Percentiles rank a stretch among this genome's conserved stretches.
Conservation (phyloP, 2,113 vertebrate species). For the Tretioscincus oriximinensis region DNA sequence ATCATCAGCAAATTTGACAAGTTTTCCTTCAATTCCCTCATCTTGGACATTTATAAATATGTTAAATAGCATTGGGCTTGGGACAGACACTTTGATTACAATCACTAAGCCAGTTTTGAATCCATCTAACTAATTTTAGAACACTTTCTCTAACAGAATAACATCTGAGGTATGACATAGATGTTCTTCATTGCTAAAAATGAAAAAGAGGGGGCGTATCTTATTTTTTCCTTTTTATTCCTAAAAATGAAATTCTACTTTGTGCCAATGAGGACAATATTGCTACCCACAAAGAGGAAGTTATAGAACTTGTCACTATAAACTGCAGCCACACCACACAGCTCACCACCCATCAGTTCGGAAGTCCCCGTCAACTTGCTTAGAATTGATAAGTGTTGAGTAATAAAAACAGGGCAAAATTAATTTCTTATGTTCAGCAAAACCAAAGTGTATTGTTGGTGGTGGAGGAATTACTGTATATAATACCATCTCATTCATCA, state of each 20-base stretch:
- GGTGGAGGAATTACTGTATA: too few relatives aligned
- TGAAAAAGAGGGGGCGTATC: neutral
- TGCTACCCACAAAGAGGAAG: neutral
- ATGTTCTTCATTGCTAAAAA: neutral
- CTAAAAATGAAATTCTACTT: neutral
- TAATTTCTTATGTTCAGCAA: too few relatives aligned
- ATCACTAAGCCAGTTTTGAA: too few relatives aligned
- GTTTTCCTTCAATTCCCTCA: too few relatives aligned
- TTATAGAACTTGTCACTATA: neutral
- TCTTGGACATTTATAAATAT: too few relatives aligned
- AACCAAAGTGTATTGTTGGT: neutral
- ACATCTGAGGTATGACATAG: slow-evolving; percentile 7
- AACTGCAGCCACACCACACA: neutral
- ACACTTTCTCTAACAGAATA: slow-evolving; percentile 9
- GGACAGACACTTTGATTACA: too few relatives aligned
- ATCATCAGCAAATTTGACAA: too few relatives aligned
- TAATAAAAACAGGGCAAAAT: neutral
- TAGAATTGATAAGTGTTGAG: neutral
- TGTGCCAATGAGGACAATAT: neutral
- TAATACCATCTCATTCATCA: too few relatives aligned
- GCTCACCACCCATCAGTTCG: neutral
- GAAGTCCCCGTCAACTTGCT: neutral
- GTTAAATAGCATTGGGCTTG: too few relatives aligned
- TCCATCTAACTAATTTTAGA: slow-evolving; percentile 29
- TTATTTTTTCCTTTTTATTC: neutral